Base-by-base conservation (phyloP, 2,888 invertebrate species). In the Chloroclysta siterata region DNA sequence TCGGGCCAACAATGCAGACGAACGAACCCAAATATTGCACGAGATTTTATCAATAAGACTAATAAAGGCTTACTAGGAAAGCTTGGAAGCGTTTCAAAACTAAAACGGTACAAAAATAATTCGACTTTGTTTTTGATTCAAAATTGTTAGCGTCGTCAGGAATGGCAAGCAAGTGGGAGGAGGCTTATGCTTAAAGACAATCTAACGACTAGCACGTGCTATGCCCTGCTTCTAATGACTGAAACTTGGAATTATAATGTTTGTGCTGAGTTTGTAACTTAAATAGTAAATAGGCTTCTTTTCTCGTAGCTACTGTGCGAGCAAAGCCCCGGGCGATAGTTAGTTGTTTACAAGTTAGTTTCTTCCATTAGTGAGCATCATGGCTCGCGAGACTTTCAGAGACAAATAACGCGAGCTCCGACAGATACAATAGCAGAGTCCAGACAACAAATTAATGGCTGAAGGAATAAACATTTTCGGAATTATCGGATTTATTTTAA, bases 361-460 rank as follows among this genome's bases (percentile, higher is more conserved):
- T 48, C 22, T 47, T 11, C 47, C 47, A 47, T 47, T 47, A 17
- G 55, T 55, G 29, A 29, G 11, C 42, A 42, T 22, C 42, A 42
- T 22, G 28, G 44, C 50, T 48, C 60, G 17, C 22, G 58, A 53
- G 55, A 44, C 14, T 55, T 36, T 29, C 51, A 60, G 56, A 54
- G 73, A 74, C 70, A 73, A 73, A 77, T 70, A 72, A 64, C 65
- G 48, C 48, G 57, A 73, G 74, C 73, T 73, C 65, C 36, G 41
- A 54, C 46, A 48, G 58, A 53, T n/a, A 62, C 61, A 58, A 58
- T 55, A 55, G 52, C 61, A 14, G 51, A 46, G 17, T 47, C 8
- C 14, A 36, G 11, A 8, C 33, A 8, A n/a, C 47, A n/a, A 39
- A 22, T 22, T 22, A 22, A 22, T 42, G 2, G 44, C 11, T 63